These are phyloP conservation scores for Oryzias melastigma DNA, from an alignment of 2,113 vertebrate species.

Conservation along the genomic window DNA sequence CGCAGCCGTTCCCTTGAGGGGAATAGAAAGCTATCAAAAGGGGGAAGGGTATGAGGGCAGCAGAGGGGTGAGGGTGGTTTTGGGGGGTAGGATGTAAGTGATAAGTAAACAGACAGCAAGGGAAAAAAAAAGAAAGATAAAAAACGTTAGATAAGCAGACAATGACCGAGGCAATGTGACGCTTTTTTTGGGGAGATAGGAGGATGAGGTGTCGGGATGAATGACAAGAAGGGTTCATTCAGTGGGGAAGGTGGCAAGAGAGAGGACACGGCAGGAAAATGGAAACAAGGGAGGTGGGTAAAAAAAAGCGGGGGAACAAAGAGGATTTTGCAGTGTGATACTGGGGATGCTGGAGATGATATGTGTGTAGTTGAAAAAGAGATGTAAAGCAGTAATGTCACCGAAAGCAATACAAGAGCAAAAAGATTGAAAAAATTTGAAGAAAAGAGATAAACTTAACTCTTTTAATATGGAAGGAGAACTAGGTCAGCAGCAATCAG, in stretches of 20 bases:
- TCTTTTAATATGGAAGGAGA: constrained; percentile 12
- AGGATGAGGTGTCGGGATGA: constrained; percentile 25
- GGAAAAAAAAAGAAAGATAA: constrained; percentile 52
- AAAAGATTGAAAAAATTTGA: constrained; percentile 10
- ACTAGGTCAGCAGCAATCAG: neutral
- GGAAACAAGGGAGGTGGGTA: constrained; percentile 48
- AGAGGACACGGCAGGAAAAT: constrained; percentile 25
- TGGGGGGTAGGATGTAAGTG: constrained; percentile 14
- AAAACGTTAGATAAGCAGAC: constrained; percentile 38
- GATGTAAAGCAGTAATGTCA: constrained; percentile 11
- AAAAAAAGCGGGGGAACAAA: constrained; percentile 23
- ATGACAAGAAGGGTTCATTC: constrained; percentile 15
- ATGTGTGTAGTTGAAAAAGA: constrained; percentile 20
- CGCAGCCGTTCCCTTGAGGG: constrained; percentile 45
- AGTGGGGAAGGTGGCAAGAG: constrained; percentile 7
- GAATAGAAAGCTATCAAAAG: constrained; percentile 51
- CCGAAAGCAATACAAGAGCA: constrained; percentile 35
- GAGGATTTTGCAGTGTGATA: constrained; percentile 33
- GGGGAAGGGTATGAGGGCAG: neutral
- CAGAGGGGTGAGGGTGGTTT: constrained; percentile 7
- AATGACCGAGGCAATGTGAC: constrained; percentile 26
- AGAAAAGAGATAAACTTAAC: constrained; percentile 16
- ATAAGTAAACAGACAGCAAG: constrained; percentile 52
- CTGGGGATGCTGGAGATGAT: constrained; percentile 35
- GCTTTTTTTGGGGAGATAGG: constrained; percentile 15